Base-by-base conservation (phyloP, 2,888 invertebrate species). In the Trichogramma evanescens region DNA sequence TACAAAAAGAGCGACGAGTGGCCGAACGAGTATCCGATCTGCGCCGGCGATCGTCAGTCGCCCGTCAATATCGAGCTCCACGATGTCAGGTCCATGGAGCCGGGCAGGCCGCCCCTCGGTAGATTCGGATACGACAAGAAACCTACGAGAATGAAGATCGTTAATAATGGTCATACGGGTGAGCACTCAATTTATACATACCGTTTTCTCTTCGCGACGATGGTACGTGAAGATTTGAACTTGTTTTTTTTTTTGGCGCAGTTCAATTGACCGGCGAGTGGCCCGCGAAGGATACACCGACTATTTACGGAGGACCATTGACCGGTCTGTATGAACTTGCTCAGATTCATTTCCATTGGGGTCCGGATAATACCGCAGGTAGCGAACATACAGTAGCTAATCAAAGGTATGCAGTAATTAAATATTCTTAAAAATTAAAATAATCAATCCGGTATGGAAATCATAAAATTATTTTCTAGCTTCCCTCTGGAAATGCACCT, bases 331-430 rank as follows among this genome's bases (percentile, higher is more conserved):
- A 87, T 72, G 77, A 82, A 54, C 87, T 89, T 70, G 82, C 83
- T 10, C 89, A 90, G 73, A 82, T 89, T 73, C 89, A 90, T 74
- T 89, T 89, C 74, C 90, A 91, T 74, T 90, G 89, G 89, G 87
- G 88, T 3, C 82, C 84, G 68, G 84, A 86, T 66, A 85, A 88
- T 71, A 84, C 85, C 7, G 79, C 84, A 52, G 90, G 90, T 13
- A 89, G 89, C 44, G 91, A 91, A 72, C 88, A 88, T 74, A 83
- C 82, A 63, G 83, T 88, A 58, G 84, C 87, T 70, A 84, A 84
- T 63, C 79, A 82, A 70, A 83, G 84, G 81, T 85, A 72, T 51
- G 74, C 50, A 44, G 52, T 42, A 49, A 43, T 46, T n/a, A 10
- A 7, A 10, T 26, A 26, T 26, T 26, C 26, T 26, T 26, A 26